Evolutionary conservation across 1,140 invertebrate species (phyloP).

Genomic region (Leptonema lineaticorne): DNA sequence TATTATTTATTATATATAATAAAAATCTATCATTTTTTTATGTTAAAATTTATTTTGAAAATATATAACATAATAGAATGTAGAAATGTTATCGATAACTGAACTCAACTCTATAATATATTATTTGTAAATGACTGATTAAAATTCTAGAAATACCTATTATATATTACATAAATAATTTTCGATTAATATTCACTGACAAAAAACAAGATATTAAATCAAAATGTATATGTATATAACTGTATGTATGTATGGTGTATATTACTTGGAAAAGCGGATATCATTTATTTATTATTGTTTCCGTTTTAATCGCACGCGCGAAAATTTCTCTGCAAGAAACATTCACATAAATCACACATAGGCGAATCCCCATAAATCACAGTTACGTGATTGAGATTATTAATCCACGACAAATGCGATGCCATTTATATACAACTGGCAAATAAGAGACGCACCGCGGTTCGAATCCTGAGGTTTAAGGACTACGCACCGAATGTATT

Average conservation of each 20-base stretch:
- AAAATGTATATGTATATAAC: background rate
- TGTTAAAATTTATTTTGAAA: no score
- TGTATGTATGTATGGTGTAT: background rate
- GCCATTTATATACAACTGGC: slow-evolving; percentile 2
- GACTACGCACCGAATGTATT: background rate
- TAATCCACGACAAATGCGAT: slow-evolving; percentile 20
- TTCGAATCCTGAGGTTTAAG: no score
- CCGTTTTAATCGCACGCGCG: slow-evolving; percentile 11
- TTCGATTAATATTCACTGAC: no score
- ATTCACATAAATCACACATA: slow-evolving; percentile 20
- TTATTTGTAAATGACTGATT: no score
- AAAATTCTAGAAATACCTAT: no score
- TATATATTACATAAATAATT: no score
- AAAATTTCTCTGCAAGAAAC: slow-evolving; percentile 9
- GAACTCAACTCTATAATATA: no score
- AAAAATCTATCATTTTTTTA: no score
- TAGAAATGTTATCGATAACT: no score
- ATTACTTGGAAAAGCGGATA: background rate
- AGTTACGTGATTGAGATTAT: slow-evolving; percentile 19
- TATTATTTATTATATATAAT: no score
- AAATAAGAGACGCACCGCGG: background rate
- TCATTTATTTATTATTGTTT: slow-evolving; percentile 1
- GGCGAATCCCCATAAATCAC: slow-evolving; percentile 21
- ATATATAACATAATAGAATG: no score
- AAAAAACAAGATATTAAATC: no score